A percentile compares a stretch with the other conserved stretches of the same genome.
Conservation (phyloP, 2,113 vertebrate species). For the Ancistrus triradiatus region DNA sequence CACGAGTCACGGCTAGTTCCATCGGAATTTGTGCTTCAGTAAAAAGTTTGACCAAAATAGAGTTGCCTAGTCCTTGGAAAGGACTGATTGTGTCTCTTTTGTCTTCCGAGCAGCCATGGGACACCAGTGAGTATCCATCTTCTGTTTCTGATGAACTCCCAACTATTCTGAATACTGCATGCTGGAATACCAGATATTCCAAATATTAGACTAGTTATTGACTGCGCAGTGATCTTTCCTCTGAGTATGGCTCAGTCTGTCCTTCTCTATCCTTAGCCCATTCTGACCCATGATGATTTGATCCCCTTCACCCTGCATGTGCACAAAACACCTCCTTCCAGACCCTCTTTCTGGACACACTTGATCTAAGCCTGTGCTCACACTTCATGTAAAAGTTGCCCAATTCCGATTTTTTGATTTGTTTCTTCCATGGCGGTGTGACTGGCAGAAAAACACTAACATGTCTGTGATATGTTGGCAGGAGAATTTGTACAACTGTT, state of each 20-base stretch:
- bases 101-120: slow-evolving; percentile 75
- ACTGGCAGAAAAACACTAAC: too few species aligned
- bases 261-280: slow-evolving; percentile 10
- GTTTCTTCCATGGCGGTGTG: too few species aligned
- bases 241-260: not conserved
- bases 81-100: slow-evolving; percentile 60
- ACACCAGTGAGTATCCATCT: slow-evolving; percentile 75
- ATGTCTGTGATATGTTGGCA: too few species aligned
- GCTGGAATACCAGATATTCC: slow-evolving; percentile 42
- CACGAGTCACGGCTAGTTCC: too few species aligned
- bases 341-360: too few species aligned
- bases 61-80: not conserved
- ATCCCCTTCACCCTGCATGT: slow-evolving; percentile 38
- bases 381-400: too few species aligned
- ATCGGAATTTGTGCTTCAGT: too few species aligned
- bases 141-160: slow-evolving; percentile 48
- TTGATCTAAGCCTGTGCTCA: too few species aligned
- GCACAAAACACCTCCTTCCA: not conserved
- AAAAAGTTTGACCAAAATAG: too few species aligned
- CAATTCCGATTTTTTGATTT: too few species aligned
- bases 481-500: too few species aligned
- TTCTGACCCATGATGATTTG: slow-evolving; percentile 5
- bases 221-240: not conserved
- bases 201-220: not conserved
- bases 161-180: slow-evolving; percentile 65